phyloP scores from a whole-genome alignment of 1,140 invertebrate genomes.

The Zaprionus capensis region DNA sequence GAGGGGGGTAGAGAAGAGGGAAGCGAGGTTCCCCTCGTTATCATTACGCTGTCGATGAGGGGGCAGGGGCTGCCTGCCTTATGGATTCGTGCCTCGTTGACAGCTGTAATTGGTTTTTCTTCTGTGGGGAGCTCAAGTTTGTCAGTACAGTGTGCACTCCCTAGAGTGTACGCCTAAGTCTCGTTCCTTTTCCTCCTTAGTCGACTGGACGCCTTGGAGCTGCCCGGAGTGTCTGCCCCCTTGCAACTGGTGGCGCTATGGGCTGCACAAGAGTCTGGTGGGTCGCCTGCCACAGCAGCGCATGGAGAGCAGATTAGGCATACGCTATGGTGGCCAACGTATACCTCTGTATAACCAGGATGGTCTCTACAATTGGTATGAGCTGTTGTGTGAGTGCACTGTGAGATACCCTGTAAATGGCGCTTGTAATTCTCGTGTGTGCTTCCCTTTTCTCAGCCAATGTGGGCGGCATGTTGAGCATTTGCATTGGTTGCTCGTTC shows the following conservation, averaged over 20 bases:
- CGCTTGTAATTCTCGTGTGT: background rate
- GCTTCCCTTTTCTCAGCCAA: slow-evolving; percentile 37
- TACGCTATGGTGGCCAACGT: slow-evolving; percentile 24
- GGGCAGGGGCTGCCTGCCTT: background rate
- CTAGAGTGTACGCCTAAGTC: background rate
- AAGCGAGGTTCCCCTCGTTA: background rate
- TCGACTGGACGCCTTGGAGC: slow-evolving; percentile 31
- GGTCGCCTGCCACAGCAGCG: background rate
- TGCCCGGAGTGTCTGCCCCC: slow-evolving; percentile 28
- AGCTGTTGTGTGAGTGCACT: slow-evolving; percentile 43
- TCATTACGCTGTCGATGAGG: background rate
- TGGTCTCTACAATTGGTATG: slow-evolving; percentile 39
- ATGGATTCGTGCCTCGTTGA: background rate
- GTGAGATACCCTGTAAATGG: background rate
- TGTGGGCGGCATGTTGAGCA: slow-evolving; percentile 61
- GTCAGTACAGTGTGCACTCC: background rate
- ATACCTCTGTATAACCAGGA: slow-evolving; percentile 29
- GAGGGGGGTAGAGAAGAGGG: background rate
- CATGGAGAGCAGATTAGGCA: slow-evolving; percentile 19
- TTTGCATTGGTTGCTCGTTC: slow-evolving; percentile 70
- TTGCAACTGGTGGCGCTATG: slow-evolving; percentile 39
- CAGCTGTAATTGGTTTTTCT: background rate
- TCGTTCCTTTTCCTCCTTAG: background rate
- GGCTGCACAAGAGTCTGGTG: slow-evolving; percentile 28
- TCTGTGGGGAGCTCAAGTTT: background rate